Evolutionary conservation across 2,113 vertebrate genomes (phyloP).

Genomic region (Pipa parva): DNA sequence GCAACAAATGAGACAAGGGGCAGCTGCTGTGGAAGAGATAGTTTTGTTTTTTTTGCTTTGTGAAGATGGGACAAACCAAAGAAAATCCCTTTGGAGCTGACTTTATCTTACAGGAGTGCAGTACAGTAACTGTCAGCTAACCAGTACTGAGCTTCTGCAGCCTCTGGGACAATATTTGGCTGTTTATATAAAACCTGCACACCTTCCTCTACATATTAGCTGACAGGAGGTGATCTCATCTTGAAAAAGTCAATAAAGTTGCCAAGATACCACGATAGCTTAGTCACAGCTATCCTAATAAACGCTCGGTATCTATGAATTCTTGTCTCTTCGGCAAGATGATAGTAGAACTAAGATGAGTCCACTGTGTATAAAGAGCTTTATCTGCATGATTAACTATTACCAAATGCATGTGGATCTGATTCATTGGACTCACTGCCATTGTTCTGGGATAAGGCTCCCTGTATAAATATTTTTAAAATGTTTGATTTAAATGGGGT

Average conservation of each 20-base stretch:
- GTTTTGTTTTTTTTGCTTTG: not conserved
- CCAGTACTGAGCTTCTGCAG: not conserved
- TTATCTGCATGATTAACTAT: too few species aligned
- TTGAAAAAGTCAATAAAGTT: constrained; percentile 32
- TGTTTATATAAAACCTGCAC: not conserved
- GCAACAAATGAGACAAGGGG: constrained; percentile 62
- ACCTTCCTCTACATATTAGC: not conserved
- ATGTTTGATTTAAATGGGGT: too few species aligned
- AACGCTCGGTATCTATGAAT: not conserved
- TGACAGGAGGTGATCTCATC: constrained; percentile 15
- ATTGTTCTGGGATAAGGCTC: too few species aligned
- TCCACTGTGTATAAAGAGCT: too few species aligned
- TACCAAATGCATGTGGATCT: too few species aligned
- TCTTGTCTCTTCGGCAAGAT: not conserved
- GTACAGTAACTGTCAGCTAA: not conserved
- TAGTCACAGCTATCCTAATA: constrained; percentile 12
- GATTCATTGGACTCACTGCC: too few species aligned
- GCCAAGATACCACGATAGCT: constrained; percentile 28
- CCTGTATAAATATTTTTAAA: too few species aligned
- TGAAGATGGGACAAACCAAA: not conserved
- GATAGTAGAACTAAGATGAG: not conserved
- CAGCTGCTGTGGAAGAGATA: constrained; percentile 52
- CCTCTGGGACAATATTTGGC: constrained; percentile 6
- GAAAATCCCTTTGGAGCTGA: not conserved
- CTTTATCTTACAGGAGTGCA: constrained; percentile 1